A percentile compares a stretch with the other conserved stretches of the same genome.
phyloP scores from a whole-genome alignment of 2,888 invertebrate genomes.

The Thecocarcelia acutangulata region DNA sequence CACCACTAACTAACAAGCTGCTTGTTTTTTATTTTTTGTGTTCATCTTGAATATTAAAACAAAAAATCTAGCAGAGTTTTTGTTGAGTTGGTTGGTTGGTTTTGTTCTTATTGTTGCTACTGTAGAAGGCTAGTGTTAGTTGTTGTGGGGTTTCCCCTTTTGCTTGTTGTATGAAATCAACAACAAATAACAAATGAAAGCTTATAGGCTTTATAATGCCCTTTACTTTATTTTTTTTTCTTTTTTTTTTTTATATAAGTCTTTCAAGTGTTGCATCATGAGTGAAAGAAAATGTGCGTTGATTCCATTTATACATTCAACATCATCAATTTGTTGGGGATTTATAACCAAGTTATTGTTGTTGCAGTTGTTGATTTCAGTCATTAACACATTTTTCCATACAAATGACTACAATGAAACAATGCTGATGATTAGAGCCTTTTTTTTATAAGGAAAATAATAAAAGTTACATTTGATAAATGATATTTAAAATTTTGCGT shows the following conservation, averaged over 20 bases:
- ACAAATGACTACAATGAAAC: conserved; percentile 49
- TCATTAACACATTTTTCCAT: conserved; percentile 74
- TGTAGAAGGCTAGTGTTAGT: background rate
- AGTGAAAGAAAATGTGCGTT: conserved; percentile 39
- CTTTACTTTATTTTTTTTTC: background rate
- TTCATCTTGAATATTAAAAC: background rate
- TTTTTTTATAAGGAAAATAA: conserved; percentile 2
- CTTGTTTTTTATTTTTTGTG: background rate
- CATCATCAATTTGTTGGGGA: conserved; percentile 63
- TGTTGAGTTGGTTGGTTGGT: background rate
- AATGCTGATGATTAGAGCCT: conserved; percentile 4
- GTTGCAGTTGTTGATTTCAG: conserved; percentile 54
- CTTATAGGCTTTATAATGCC: conserved; percentile 33
- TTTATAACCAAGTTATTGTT: conserved; percentile 40
- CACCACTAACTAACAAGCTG: conserved; percentile 56
- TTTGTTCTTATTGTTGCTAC: background rate
- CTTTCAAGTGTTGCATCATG: conserved; percentile 42
- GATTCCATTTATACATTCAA: conserved; percentile 38
- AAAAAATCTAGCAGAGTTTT: conserved; percentile 34
- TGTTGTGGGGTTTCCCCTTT: background rate
- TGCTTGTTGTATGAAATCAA: conserved; percentile 36
- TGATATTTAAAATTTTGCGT: too few species aligned
- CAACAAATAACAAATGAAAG: conserved; percentile 37
- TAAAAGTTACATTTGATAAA: too few species aligned
- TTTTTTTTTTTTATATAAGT: conserved; percentile 1